Percentiles rank a stretch among this genome's conserved stretches.
These are phyloP conservation scores for Drosophila quinaria DNA, from an alignment of 2,888 invertebrate species.

Conservation along the genomic window DNA sequence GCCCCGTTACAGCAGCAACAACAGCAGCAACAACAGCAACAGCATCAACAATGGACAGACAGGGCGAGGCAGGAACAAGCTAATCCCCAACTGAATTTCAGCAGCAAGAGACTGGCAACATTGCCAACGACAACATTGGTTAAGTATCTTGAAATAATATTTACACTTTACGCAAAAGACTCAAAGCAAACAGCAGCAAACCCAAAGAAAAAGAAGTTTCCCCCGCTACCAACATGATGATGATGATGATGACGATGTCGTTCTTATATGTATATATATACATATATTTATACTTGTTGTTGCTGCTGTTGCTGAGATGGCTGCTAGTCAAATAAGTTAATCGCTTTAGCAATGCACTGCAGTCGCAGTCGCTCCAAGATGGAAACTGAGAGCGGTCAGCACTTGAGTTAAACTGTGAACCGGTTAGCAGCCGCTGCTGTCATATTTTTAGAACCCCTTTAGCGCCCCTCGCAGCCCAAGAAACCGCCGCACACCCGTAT, in stretches of 20 bases:
- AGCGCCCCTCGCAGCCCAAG: not conserved
- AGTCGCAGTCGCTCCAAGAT: conserved; percentile 4
- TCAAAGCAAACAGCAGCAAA: conserved; percentile 60
- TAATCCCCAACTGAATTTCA: conserved; percentile 68
- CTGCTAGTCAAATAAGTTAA: conserved; percentile 70
- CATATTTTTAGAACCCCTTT: conserved; percentile 68
- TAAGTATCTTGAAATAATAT: conserved; percentile 80
- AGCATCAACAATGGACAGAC: conserved; percentile 20
- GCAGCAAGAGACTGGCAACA: conserved; percentile 32
- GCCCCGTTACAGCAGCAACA: conserved; percentile 30
- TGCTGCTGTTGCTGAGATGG: conserved; percentile 16
- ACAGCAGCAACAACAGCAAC: conserved; percentile 4
- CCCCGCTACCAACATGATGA: not conserved
- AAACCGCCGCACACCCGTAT: not conserved
- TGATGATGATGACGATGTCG: conserved; percentile 3
- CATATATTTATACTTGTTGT: not conserved
- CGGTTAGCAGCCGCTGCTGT: conserved; percentile 50
- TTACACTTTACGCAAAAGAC: conserved; percentile 76
- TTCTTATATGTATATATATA: too few species aligned
- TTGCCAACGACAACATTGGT: conserved; percentile 68
- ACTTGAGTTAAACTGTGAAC: conserved; percentile 55
- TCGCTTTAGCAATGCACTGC: conserved; percentile 60
- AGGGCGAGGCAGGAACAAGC: conserved; percentile 47
- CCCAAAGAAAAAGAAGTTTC: conserved; percentile 22
- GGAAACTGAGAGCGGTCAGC: conserved; percentile 31